Conservation (phyloP, 2,113 vertebrate genomes). For the Phylloscopus trochilus region DNA sequence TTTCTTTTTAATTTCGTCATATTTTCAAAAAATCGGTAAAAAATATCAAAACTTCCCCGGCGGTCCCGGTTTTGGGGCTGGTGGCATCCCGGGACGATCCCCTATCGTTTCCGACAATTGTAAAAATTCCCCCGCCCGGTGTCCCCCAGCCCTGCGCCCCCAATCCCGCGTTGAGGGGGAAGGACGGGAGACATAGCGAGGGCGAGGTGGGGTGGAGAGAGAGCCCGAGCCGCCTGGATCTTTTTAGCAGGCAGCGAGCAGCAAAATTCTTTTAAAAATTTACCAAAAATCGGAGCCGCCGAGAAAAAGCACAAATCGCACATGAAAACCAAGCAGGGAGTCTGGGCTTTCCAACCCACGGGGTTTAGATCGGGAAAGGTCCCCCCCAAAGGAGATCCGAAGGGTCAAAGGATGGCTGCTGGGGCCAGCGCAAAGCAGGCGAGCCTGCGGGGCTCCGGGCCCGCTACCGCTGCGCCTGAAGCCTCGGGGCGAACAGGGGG, state of each 20-base stretch:
- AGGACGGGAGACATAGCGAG: conserved; percentile 28
- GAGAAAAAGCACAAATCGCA: conserved; percentile 57
- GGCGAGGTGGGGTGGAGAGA: conserved; percentile 55
- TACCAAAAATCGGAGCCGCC: conserved; percentile 79
- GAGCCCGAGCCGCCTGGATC: conserved; percentile 37
- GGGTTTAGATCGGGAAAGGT: background rate
- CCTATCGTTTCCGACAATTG: conserved; percentile 87
- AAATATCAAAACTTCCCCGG: conserved; percentile 84
- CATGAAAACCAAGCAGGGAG: conserved; percentile 81
- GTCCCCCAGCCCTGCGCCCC: conserved; percentile 23
- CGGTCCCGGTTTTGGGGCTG: conserved; percentile 47
- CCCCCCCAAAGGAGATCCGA: conserved; percentile 25
- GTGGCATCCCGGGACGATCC: conserved; percentile 66
- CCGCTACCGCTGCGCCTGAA: background rate
- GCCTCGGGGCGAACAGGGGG: background rate
- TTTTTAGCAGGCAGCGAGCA: background rate
- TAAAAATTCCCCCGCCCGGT: conserved; percentile 51
- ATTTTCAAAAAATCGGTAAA: conserved; percentile 97
- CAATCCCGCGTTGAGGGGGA: background rate
- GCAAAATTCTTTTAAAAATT: conserved; percentile 79
- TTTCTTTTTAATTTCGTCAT: conserved; percentile 91
- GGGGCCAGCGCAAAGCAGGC: background rate
- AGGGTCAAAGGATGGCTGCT: background rate
- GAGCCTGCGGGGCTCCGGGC: background rate
- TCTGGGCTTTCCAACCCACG: conserved; percentile 40